Conservation (phyloP, 2,888 invertebrate genomes). For the Polia nebulosa region DNA sequence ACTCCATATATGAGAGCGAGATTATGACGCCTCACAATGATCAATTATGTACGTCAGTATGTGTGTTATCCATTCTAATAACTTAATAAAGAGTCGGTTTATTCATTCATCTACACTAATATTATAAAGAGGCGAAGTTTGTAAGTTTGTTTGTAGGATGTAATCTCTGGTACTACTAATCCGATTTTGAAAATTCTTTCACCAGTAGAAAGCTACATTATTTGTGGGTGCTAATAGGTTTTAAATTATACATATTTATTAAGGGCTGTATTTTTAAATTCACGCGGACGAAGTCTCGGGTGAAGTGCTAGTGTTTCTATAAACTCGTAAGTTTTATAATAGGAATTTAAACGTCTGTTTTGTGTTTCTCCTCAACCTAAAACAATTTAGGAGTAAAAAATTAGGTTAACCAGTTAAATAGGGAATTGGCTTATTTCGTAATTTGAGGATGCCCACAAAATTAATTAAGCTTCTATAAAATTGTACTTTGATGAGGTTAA, state of each 20-base stretch:
- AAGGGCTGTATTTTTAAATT: too few species aligned
- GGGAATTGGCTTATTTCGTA: neutral
- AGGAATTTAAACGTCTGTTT: too few species aligned
- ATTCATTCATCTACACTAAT: conserved; percentile 11
- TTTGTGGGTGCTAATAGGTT: too few species aligned
- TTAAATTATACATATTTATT: too few species aligned
- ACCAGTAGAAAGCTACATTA: too few species aligned
- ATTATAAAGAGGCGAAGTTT: too few species aligned
- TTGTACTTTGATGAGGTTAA: neutral
- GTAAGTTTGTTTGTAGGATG: too few species aligned
- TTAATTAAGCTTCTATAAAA: neutral
- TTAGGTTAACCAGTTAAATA: neutral
- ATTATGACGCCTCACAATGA: conserved; percentile 53
- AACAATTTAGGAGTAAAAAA: neutral
- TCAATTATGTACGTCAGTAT: conserved; percentile 28
- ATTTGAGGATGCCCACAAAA: conserved; percentile 6
- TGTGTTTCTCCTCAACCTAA: neutral
- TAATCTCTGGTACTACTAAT: too few species aligned
- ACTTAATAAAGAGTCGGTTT: neutral
- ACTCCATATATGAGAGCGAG: conserved; percentile 56
- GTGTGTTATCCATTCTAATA: conserved; percentile 36
- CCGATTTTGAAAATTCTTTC: too few species aligned
- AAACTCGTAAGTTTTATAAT: too few species aligned
- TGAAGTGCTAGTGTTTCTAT: too few species aligned
- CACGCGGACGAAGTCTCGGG: too few species aligned